Evolutionary conservation across 2,888 invertebrate species (phyloP).

Genomic region (Halictus quadricinctus): DNA sequence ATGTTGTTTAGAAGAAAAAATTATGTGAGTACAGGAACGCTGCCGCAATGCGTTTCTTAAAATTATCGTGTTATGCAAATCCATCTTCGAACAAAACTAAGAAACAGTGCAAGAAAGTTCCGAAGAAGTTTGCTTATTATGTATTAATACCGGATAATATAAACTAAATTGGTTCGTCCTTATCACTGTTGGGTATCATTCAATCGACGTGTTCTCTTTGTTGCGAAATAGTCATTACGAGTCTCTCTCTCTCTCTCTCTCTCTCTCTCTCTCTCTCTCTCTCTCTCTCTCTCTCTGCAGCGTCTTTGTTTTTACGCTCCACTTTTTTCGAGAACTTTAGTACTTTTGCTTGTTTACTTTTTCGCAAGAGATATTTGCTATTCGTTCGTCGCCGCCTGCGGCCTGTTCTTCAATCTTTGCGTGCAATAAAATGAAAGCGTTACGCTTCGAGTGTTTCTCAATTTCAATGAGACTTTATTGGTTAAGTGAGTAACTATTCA

Average conservation of each 20-base stretch:
- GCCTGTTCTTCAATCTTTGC: background rate
- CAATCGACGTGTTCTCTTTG: background rate
- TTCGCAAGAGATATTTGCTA: background rate
- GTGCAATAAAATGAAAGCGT: background rate
- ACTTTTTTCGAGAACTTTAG: background rate
- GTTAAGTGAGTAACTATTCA: constrained; percentile 5
- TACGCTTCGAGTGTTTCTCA: background rate
- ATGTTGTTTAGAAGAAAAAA: background rate
- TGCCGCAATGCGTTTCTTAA: background rate
- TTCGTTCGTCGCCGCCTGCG: background rate
- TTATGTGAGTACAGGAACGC: background rate
- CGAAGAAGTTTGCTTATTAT: background rate
- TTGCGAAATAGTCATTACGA: background rate
- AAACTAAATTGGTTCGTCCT: background rate
- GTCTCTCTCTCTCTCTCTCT: no score
- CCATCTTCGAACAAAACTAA: background rate
- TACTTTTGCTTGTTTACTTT: background rate
- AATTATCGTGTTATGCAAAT: background rate
- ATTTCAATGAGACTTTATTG: constrained; percentile 11
- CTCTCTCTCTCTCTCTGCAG: background rate
- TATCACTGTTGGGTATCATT: constrained; percentile 3
- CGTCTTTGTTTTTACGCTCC: constrained; percentile 7
- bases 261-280: background rate
- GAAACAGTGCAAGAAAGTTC: background rate
- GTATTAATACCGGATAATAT: background rate